phyloP scores from a whole-genome alignment of 2,888 invertebrate genomes.

The Heteromyza rotundicornis region DNA sequence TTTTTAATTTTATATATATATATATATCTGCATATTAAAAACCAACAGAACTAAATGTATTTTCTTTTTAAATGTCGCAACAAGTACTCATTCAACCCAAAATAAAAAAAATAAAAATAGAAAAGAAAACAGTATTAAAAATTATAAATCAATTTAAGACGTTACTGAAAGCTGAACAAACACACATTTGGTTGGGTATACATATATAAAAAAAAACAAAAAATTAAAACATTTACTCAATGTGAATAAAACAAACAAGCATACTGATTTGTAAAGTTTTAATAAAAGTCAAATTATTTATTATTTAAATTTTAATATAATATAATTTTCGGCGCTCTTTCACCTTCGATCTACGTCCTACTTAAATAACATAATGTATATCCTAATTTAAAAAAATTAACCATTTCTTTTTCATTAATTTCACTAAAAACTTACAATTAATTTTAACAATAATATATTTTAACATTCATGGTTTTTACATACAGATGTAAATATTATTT shows the following conservation, averaged over 20 bases:
- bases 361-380: constrained; percentile 13
- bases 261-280: neutral
- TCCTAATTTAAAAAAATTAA: constrained; percentile 42
- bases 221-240: too few species aligned
- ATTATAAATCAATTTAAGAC: too few species aligned
- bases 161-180: too few species aligned
- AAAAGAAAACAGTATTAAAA: too few species aligned
- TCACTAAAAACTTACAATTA: constrained; percentile 52
- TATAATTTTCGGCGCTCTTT: neutral
- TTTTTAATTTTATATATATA: constrained; percentile 34
- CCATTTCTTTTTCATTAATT: constrained; percentile 35
- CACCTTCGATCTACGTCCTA: neutral
- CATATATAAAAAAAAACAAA: too few species aligned
- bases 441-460: constrained; percentile 46
- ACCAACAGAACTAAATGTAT: too few species aligned
- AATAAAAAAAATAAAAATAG: too few species aligned
- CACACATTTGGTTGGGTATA: too few species aligned
- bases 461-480: constrained; percentile 30
- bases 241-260: neutral
- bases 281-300: constrained; percentile 1
- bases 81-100: too few species aligned
- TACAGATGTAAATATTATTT: constrained; percentile 15
- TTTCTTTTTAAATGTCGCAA: too few species aligned
- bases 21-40: neutral
- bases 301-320: neutral